phyloP scores from a whole-genome alignment of 1,140 invertebrate species.

The Cryptotermes secundus region DNA sequence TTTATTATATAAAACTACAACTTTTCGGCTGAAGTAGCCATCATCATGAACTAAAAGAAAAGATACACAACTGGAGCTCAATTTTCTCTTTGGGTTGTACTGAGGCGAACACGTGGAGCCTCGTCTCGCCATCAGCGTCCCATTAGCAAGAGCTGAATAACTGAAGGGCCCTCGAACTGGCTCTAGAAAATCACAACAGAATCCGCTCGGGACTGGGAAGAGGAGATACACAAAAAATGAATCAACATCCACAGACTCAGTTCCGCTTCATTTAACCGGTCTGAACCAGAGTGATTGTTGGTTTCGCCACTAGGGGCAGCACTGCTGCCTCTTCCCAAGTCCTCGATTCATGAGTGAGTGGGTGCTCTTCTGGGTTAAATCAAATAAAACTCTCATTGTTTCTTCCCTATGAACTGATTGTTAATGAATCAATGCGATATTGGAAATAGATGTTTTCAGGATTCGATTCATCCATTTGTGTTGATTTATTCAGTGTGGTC shows the following conservation, averaged over 20 bases:
- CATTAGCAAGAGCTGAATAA: neutral
- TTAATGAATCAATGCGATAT: neutral
- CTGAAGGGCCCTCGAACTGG: neutral
- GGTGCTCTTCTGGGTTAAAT: neutral
- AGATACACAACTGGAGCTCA: too few relatives aligned
- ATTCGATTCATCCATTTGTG: neutral
- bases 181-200: constrained; percentile 10
- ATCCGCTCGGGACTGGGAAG: neutral
- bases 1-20: too few relatives aligned
- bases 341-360: too few relatives aligned
- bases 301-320: constrained; percentile 1
- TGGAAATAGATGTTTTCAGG: neutral
- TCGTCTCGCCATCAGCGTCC: neutral
- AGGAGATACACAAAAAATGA: neutral
- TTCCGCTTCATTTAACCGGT: neutral
- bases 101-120: too few relatives aligned
- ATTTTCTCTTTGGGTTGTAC: too few relatives aligned
- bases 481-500: neutral
- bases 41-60: too few relatives aligned
- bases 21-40: too few relatives aligned
- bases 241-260: neutral
- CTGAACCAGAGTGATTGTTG: neutral
- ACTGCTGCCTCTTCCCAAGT: neutral
- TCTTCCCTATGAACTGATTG: neutral
- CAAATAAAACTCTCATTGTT: constrained; percentile 18